A percentile compares a stretch with the other conserved stretches of the same genome.
These are phyloP conservation scores for Melanotaenia boesemani DNA, from an alignment of 2,797 vertebrate genomes.

Conservation along the genomic window DNA sequence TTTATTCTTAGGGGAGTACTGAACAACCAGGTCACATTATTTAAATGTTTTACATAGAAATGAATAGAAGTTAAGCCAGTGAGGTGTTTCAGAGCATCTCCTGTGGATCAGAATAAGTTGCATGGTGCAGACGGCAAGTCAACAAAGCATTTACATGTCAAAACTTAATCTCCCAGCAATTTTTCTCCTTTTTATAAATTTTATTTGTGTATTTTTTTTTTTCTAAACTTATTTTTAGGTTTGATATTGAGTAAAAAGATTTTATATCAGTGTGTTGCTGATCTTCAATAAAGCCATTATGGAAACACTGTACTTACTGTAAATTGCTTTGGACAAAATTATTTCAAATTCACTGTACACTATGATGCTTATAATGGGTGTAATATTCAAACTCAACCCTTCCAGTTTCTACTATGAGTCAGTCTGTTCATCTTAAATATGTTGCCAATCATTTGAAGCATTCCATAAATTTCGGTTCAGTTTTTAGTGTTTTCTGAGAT, in stretches of 20 bases:
- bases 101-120: neutral
- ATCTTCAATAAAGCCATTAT: slow-evolving; percentile 2
- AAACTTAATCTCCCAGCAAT: neutral
- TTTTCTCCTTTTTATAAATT: neutral
- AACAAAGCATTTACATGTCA: neutral
- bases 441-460: neutral
- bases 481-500: slow-evolving; percentile 8
- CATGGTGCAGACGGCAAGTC: neutral
- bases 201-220: neutral
- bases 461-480: no score
- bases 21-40: neutral
- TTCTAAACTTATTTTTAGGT: neutral
- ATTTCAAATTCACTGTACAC: neutral
- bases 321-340: neutral
- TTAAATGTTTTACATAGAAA: neutral
- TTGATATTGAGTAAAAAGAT: neutral
- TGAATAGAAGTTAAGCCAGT: neutral
- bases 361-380: slow-evolving; percentile 2
- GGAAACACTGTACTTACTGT: slow-evolving; percentile 2
- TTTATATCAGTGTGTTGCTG: neutral
- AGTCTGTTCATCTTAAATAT: neutral
- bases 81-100: neutral
- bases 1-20: neutral
- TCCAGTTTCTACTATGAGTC: neutral
- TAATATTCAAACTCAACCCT: slow-evolving; percentile 6